Conservation (phyloP, 1,140 invertebrate genomes). For the Ips nitidus region DNA sequence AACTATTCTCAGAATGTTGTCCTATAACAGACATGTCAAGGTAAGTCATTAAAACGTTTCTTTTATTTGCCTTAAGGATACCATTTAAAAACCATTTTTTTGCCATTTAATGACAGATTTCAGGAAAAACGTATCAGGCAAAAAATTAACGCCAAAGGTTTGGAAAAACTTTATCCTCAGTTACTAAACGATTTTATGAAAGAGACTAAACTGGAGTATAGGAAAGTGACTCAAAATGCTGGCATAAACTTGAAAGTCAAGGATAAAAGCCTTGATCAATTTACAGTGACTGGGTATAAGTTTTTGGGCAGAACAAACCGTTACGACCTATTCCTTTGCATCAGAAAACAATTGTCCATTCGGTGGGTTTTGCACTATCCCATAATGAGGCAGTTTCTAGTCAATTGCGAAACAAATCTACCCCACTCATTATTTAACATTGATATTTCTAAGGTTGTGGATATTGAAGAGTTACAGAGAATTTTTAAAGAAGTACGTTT, state of each 20-base stretch:
- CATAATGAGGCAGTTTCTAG: conserved; percentile 61
- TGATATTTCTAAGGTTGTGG: conserved; percentile 51
- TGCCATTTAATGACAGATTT: conserved; percentile 12
- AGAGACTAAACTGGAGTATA: conserved; percentile 37
- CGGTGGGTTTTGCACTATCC: conserved; percentile 61
- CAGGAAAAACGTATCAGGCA: conserved; percentile 38
- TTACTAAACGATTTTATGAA: conserved; percentile 37
- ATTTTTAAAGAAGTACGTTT: conserved; percentile 44
- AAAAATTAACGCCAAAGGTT: conserved; percentile 31
- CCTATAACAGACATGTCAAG: conserved; percentile 40
- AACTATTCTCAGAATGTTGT: conserved; percentile 32
- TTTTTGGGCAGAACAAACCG: conserved; percentile 59
- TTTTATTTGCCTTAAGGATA: neutral
- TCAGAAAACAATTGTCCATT: conserved; percentile 57
- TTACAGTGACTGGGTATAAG: conserved; percentile 52
- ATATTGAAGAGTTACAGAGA: conserved; percentile 56
- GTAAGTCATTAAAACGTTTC: conserved; percentile 24
- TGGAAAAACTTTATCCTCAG: conserved; percentile 33
- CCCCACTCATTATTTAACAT: conserved; percentile 46
- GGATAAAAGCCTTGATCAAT: conserved; percentile 25
- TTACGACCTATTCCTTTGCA: conserved; percentile 59
- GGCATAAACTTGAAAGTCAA: conserved; percentile 38
- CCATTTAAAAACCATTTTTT: too few species aligned
- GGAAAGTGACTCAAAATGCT: conserved; percentile 36
- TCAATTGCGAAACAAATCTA: conserved; percentile 57